phyloP scores from a whole-genome alignment of 64 coral and sea anemone genomes.

The Dendrophyllia cribrosa region DNA sequence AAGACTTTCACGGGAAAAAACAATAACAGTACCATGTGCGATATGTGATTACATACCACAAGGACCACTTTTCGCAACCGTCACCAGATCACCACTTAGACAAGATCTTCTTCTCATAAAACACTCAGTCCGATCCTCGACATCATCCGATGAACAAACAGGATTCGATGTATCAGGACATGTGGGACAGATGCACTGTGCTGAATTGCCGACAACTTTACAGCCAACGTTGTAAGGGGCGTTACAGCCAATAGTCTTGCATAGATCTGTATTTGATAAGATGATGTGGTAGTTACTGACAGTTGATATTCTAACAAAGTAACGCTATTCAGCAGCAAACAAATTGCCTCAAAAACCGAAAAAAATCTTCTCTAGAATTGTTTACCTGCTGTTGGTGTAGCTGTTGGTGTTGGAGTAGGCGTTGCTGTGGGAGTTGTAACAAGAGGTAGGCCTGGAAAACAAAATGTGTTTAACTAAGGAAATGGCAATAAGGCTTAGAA shows the following conservation, averaged over 20 bases:
- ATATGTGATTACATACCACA: neutral
- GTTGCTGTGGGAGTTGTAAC: constrained; percentile 1
- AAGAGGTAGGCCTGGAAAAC: neutral
- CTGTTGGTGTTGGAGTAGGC: neutral
- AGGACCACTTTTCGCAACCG: neutral
- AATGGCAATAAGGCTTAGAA: too few relatives aligned
- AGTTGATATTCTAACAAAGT: too few relatives aligned
- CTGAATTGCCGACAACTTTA: neutral
- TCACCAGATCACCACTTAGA: neutral
- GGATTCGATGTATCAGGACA: neutral
- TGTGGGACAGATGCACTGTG: constrained; percentile 27
- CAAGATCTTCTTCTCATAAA: neutral
- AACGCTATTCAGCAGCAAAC: neutral
- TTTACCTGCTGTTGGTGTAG: neutral
- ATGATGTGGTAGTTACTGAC: too few relatives aligned
- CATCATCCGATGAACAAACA: constrained; percentile 12
- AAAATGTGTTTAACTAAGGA: neutral
- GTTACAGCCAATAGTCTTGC: neutral
- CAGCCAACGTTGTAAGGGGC: constrained; percentile 17
- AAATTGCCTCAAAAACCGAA: neutral
- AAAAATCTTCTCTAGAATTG: neutral
- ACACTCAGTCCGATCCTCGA: constrained; percentile 13
- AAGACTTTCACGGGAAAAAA: too few relatives aligned
- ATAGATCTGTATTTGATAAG: neutral
- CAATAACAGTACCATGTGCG: too few relatives aligned